Conservation (phyloP, 2,797 vertebrate genomes). For the Acropternis orthonyx region DNA sequence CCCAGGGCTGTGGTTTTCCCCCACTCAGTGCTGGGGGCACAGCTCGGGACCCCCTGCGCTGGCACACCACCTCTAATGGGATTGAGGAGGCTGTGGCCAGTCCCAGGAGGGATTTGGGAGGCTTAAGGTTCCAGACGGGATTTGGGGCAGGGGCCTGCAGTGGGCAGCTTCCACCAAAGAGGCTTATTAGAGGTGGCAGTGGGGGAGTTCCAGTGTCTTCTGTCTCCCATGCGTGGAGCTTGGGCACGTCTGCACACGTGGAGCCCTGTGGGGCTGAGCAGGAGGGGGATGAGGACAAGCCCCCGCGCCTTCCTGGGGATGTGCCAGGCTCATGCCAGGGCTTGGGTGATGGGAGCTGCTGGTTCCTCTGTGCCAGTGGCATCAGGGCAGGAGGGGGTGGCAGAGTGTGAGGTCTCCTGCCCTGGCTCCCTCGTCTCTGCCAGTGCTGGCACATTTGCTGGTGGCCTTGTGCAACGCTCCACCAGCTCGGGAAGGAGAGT, state of each 20-base stretch:
- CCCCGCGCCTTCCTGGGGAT: fast-evolving
- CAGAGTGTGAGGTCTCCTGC: fast-evolving
- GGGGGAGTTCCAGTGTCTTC: neutral
- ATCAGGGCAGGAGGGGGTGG: neutral
- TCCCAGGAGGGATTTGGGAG: slow-evolving; percentile 54
- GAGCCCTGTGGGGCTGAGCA: fast-evolving
- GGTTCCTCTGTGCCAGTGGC: neutral
- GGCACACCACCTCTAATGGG: slow-evolving; percentile 6
- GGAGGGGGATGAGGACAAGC: neutral
- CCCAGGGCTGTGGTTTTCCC: fast-evolving
- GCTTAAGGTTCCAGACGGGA: slow-evolving; percentile 67
- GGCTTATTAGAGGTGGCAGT: slow-evolving; percentile 45
- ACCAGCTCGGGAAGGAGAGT: neutral
- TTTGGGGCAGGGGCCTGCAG: slow-evolving; percentile 39
- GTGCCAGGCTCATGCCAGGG: fast-evolving
- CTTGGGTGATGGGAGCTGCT: neutral
- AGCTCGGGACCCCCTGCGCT: neutral
- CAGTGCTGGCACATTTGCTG: neutral
- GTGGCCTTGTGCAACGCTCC: neutral
- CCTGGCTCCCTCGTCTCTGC: neutral
- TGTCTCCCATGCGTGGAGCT: neutral
- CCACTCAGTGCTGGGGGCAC: neutral
- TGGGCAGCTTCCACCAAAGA: slow-evolving; percentile 40
- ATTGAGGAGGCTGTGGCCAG: neutral
- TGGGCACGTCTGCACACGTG: neutral